Percentiles rank a stretch among this genome's conserved stretches.
These are phyloP conservation scores for Felis chaus DNA, from an alignment of 2,113 vertebrate species.

Conservation along the genomic window DNA sequence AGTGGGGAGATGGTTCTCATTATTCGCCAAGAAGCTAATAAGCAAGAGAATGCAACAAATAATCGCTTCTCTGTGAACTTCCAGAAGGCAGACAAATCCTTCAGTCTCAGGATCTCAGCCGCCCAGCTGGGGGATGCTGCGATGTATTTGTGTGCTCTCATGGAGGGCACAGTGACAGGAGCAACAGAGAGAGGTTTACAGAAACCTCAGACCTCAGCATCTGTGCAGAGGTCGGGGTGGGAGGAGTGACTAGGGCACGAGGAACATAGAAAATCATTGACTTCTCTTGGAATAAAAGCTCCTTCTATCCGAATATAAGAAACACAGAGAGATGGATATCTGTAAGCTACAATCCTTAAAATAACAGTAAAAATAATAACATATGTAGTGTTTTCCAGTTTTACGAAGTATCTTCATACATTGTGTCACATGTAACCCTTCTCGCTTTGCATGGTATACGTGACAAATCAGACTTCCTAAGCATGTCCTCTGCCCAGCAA, in stretches of 20 bases:
- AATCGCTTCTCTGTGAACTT: conserved; percentile 65
- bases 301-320: not conserved
- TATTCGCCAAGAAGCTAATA: conserved; percentile 38
- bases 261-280: not conserved
- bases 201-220: conserved; percentile 52
- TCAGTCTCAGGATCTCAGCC: conserved; percentile 67
- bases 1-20: not conserved
- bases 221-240: not conserved
- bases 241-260: not conserved
- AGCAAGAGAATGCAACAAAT: not conserved
- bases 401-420: not conserved
- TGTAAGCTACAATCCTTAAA: not conserved
- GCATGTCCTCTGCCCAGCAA: not conserved
- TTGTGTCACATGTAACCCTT: not conserved
- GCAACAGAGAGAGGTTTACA: not conserved
- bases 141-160: conserved; percentile 42
- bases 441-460: not conserved
- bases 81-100: conserved; percentile 39
- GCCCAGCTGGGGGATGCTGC: conserved; percentile 40
- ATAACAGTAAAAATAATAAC: not conserved
- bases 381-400: not conserved
- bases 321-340: not conserved
- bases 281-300: not conserved
- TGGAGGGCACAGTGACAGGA: not conserved
- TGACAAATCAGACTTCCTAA: not conserved